Evolutionary conservation across 2,113 vertebrate species (phyloP).

Genomic region (Siniperca knerii): DNA sequence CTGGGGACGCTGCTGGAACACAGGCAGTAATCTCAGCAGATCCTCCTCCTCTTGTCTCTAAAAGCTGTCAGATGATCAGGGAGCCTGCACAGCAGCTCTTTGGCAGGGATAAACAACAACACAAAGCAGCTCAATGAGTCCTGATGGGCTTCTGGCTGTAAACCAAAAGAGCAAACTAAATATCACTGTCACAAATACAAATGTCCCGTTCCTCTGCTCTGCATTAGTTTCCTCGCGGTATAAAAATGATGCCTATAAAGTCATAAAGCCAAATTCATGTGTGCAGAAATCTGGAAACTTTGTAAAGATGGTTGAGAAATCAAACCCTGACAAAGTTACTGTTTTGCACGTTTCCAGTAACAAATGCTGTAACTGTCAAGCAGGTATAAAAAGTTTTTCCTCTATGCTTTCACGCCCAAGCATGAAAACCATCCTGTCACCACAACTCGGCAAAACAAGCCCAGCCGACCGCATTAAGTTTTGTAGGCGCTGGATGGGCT

Average conservation of each 20-base stretch:
- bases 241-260: not conserved
- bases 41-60: constrained; percentile 16
- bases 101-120: constrained; percentile 28
- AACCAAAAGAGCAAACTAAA: constrained; percentile 1
- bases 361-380: not conserved
- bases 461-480: constrained; percentile 35
- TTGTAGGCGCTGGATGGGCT: constrained; percentile 21
- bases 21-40: constrained; percentile 22
- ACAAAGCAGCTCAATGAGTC: constrained; percentile 35
- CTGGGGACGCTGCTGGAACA: constrained; percentile 13
- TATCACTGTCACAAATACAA: constrained; percentile 22
- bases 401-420: not conserved
- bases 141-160: constrained; percentile 25
- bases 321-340: not conserved
- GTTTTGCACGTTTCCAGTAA: not conserved
- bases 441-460: constrained; percentile 25
- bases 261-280: not conserved
- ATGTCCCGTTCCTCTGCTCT: not conserved
- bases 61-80: constrained; percentile 44
- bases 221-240: not conserved
- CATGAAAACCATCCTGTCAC: constrained; percentile 7
- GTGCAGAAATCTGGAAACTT: not conserved
- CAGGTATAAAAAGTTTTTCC: not conserved
- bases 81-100: constrained; percentile 1
- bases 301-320: not conserved